Base-by-base conservation (phyloP, 2,888 invertebrate species). In the Petrolisthes cinctipes region DNA sequence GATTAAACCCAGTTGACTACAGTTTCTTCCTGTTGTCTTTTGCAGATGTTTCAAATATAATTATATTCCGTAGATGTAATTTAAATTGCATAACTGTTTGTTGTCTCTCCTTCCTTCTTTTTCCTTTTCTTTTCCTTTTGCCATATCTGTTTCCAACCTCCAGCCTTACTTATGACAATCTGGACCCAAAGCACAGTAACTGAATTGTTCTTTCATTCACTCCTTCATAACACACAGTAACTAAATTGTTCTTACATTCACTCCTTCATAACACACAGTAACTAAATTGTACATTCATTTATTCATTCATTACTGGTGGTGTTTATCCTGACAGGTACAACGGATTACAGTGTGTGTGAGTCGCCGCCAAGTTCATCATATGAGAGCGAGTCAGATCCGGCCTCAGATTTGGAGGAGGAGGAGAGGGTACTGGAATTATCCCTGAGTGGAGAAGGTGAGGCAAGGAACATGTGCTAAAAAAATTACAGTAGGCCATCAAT, bases 311-410 rank as follows among this genome's bases (percentile, higher is more conserved):
- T 68, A 53, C 68, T 68, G 37, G 0, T 37, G 37, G 37, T 57
- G 61, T 23, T 0, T 23, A 61, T 7, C 4, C 20, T 66, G 5
- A 37, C 81, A 90, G 90, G 86, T 23, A 90, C 90, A 61, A 90
- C 90, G n/a, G 90, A 90, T 84, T 87, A 89, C 83, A 90, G 90
- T 83, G 82, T 86, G 53, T 89, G 57, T 73, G 90, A 90, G 80
- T 90, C 90, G 14, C 89, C 90, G n/a, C 89, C 84, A 68, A 89
- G 89, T 75, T 89, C 89, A 7, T 73, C 73, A 11, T 88, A 88
- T 11, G 82, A 85, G 17, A 86, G 84, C 84, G 89, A 89, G 20
- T 82, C 83, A n/a, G 89, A 89, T 83, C 66, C 83, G 1, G 14
- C 76, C 56, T 88, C 87, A 17, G 87, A 88, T 20, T 53, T 83